Evolutionary conservation across 1,140 invertebrate genomes (phyloP), one percentile per base, ranked within the genome.

Genomic region (Diorhabda elongata): DNA sequence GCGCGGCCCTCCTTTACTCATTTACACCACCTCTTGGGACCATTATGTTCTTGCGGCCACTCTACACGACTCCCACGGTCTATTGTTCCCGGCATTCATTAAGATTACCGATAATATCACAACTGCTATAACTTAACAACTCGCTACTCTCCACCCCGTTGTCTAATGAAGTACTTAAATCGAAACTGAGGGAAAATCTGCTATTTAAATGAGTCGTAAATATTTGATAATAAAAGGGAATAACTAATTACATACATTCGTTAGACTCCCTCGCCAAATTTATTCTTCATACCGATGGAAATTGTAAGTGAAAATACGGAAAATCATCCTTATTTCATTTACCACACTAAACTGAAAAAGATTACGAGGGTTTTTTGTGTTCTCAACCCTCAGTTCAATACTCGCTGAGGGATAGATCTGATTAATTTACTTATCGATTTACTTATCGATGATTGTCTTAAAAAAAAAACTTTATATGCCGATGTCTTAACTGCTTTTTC

Each of bases 111-210:
- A 71, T 71, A 71, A 71, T 11, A 11, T 71, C 61, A 61, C 70
- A 69, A 61, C 57, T 58, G 47, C 47, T 52, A 52, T 52, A 52
- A 52, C 47, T 52, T 52, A 52, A 59, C 70, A 61, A 68, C 69
- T 63, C 58, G 62, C 66, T 58, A 56, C 58, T 56, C 63, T 57
- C 67, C 44, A 64, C 66, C 70, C 59, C 42, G 44, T 41, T 58
- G 45, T 66, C 63, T 71, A 71, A 71, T 69, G 66, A 71, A 71
- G 70, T 69, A 67, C 70, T 71, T 67, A 71, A 67, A 65, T 71
- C 6, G 47, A 6, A n/a, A 68, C 64, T 64, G 26, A 61, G 61
- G 66, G 58, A 57, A 69, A 65, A 68, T 71, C 70, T 44, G 44
- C 61, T 52, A 67, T 63, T 68, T 69, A 71, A 71, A 68, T 62